Percentiles rank a stretch among this genome's conserved stretches.
Conservation (phyloP, 2,113 vertebrate species). For the Larimichthys crocea region DNA sequence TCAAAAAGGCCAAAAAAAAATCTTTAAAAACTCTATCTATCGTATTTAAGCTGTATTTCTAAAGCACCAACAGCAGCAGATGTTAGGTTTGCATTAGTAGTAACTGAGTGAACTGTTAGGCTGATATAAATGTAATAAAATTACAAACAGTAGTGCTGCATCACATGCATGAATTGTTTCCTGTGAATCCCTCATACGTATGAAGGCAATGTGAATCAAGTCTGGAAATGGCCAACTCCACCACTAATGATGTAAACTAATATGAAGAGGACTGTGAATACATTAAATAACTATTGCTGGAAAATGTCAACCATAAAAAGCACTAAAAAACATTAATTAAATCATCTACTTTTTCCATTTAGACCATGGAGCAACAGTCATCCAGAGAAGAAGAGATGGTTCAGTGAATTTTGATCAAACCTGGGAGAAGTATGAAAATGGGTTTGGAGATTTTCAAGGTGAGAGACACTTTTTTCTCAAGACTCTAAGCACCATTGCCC, state of each 20-base stretch:
- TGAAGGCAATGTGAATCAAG: not conserved
- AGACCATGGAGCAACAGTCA: constrained; percentile 88
- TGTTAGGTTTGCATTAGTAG: not conserved
- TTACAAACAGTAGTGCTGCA: not conserved
- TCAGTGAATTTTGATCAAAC: constrained; percentile 91
- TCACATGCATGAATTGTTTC: not conserved
- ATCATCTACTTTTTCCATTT: not conserved
- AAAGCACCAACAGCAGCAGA: not conserved
- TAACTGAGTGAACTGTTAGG: not conserved
- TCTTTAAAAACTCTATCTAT: not conserved
- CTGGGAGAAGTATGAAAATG: constrained; percentile 89
- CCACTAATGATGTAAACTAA: not conserved
- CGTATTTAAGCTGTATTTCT: not conserved
- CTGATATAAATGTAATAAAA: not conserved
- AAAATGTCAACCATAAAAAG: not conserved
- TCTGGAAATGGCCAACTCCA: not conserved
- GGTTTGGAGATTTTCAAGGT: constrained; percentile 91
- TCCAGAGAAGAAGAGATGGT: constrained; percentile 89
- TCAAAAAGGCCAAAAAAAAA: no score
- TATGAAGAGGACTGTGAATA: not conserved
- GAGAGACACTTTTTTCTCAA: constrained; percentile 47
- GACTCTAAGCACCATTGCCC: not conserved
- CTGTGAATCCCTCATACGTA: not conserved
- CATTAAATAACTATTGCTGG: not conserved
- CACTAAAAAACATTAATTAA: not conserved